Conservation (phyloP, 2,113 vertebrate genomes). For the Lampris incognitus region DNA sequence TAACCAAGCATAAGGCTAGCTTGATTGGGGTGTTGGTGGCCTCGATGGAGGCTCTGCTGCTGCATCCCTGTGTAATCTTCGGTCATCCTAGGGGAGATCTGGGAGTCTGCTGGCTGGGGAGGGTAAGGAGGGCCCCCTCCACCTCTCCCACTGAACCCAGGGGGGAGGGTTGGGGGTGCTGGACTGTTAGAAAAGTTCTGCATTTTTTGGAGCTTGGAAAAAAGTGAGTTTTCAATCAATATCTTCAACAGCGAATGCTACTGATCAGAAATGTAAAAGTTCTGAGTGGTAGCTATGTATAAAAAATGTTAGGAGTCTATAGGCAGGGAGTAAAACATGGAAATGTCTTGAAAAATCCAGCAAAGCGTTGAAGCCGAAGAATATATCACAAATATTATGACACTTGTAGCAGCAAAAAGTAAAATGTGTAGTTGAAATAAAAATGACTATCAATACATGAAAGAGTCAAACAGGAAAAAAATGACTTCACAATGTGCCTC, state of each 20-base stretch:
- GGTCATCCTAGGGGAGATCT: conserved; percentile 83
- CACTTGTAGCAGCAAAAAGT: conserved; percentile 48
- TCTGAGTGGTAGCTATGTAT: conserved; percentile 61
- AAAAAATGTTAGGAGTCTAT: conserved; percentile 52
- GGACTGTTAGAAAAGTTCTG: conserved; percentile 85
- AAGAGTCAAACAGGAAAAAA: conserved; percentile 57
- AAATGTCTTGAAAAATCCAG: conserved; percentile 60
- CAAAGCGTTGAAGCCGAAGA: conserved; percentile 49
- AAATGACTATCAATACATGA: conserved; percentile 22
- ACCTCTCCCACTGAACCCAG: conserved; percentile 78
- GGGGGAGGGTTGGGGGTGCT: conserved; percentile 73
- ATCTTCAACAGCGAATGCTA: conserved; percentile 71
- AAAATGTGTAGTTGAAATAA: conserved; percentile 16
- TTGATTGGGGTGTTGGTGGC: conserved; percentile 78
- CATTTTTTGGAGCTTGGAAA: conserved; percentile 71
- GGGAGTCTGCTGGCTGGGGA: conserved; percentile 79
- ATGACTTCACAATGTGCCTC: conserved; percentile 32
- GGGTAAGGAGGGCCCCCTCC: conserved; percentile 77
- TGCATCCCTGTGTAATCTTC: conserved; percentile 82
- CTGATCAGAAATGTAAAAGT: conserved; percentile 58
- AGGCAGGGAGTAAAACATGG: conserved; percentile 59
- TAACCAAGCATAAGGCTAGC: conserved; percentile 79
- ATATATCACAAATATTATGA: conserved; percentile 51
- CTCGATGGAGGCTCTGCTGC: conserved; percentile 79
- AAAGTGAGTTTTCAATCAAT: conserved; percentile 53